Conservation (phyloP, 1,140 invertebrate species). For the Lerema accius region DNA sequence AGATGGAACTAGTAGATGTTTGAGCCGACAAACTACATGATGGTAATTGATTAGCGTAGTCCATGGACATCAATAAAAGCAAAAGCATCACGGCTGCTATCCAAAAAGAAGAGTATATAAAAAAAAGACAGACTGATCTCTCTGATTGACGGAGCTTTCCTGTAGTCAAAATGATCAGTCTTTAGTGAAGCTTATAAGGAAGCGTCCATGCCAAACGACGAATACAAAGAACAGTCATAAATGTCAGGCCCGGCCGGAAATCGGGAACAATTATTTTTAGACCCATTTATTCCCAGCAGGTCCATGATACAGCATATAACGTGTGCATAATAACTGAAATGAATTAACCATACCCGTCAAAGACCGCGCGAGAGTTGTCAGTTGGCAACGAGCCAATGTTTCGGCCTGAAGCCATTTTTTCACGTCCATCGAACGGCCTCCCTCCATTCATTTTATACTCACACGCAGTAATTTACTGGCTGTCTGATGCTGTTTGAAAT, state of each 20-base stretch:
- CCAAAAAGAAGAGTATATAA: no score
- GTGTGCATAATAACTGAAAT: conserved; percentile 21
- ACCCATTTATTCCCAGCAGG: background rate
- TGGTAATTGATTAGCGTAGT: no score
- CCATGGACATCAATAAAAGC: no score
- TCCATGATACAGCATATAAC: conserved; percentile 4
- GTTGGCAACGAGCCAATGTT: conserved; percentile 19
- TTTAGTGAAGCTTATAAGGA: no score
- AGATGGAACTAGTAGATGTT: no score
- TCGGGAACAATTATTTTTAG: background rate
- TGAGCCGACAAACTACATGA: no score
- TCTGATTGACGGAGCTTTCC: no score
- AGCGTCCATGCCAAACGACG: no score
- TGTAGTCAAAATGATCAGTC: no score
- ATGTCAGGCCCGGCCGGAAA: background rate
- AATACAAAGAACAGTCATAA: background rate
- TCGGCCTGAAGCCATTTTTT: conserved; percentile 27
- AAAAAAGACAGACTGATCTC: no score
- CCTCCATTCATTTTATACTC: conserved; percentile 5
- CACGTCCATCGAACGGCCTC: conserved; percentile 15
- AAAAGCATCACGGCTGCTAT: no score
- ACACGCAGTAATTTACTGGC: conserved; percentile 10
- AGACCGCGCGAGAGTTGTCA: conserved; percentile 21
- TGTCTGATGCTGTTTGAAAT: conserved; percentile 2
- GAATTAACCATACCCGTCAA: conserved; percentile 25